Base-by-base conservation (phyloP, 2,797 vertebrate species). In the Mionectes olivaceus region DNA sequence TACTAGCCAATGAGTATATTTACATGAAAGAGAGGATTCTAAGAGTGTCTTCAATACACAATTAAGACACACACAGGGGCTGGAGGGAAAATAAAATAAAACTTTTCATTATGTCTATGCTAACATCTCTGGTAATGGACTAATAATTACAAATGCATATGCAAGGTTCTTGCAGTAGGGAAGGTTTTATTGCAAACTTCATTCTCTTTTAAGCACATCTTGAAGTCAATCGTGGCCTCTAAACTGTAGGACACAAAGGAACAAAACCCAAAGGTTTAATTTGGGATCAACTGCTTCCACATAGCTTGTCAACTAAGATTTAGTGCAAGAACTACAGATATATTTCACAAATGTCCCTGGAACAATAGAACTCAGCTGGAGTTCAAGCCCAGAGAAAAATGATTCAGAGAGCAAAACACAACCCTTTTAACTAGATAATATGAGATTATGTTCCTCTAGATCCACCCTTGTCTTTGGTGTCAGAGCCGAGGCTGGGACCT, bases 1-100 rank as follows among this genome's bases (percentile, higher is more conserved):
- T 97, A 96, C 96, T 92, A 97, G 78, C 25, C 73, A 90, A 55
- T 88, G 89, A 94, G 89, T 91, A 69, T 88, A 89, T 96, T 97
- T 97, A 94, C 74, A 87, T 74, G 71, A 96, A 97, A 93, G 95
- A 87, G 60, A 93, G 75, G 94, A 90, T 69, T 73, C 74, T 95
- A 95, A 95, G 90, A 70, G 74, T 83, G 82, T 85, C 94, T 96
- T 95, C 13, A 0, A 74, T 93, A 93, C 19, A 84, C 91, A 96
- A 94, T 97, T 97, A 97, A 97, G 65, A 83, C 69, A 90, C 55
- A 87, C 61, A 96, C 43, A 87, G 46, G 60, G 41, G 15, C 93
- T 92, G 87, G 76, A 49, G 94, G 46, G 57, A 96, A 96, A 96
- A 96, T 61, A 95, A 96, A 94, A 96, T 43, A 85, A 69, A 93